phyloP scores from a whole-genome alignment of 2,113 vertebrate genomes.

The Myiopsitta monachus region DNA sequence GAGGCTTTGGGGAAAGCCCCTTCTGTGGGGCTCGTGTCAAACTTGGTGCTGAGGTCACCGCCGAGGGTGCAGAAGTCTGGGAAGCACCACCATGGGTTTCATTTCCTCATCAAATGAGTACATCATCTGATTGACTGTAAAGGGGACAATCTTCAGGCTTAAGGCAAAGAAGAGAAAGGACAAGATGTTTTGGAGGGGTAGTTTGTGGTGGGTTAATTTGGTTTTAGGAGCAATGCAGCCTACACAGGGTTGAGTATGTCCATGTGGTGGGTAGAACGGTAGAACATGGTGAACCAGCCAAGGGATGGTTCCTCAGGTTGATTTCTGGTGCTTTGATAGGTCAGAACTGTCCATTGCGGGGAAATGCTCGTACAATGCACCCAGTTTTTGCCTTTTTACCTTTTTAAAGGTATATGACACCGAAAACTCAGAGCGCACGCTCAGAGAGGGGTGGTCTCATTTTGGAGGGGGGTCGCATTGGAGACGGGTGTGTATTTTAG shows the following conservation, averaged over 20 bases:
- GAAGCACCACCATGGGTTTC: background rate
- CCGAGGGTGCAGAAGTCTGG: too few relatives aligned
- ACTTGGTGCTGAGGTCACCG: background rate
- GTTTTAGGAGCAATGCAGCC: background rate
- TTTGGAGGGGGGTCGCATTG: too few relatives aligned
- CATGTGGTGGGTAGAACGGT: background rate
- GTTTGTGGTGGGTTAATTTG: background rate
- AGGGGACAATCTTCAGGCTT: background rate
- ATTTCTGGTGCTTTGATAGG: background rate
- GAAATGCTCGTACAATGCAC: fast-evolving
- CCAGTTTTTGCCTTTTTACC: too few relatives aligned
- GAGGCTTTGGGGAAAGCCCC: background rate
- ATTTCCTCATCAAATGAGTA: background rate
- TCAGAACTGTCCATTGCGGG: too few relatives aligned
- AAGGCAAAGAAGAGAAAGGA: background rate
- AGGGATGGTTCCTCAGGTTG: background rate
- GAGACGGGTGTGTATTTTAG: too few relatives aligned
- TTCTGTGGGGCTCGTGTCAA: fast-evolving
- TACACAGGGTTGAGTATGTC: too few relatives aligned
- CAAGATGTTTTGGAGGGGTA: background rate
- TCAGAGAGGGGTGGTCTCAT: too few relatives aligned
- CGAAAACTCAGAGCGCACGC: too few relatives aligned
- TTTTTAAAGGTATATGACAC: too few relatives aligned
- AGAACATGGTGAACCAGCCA: background rate
- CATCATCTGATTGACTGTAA: background rate